Evolutionary conservation across 2,113 vertebrate genomes (phyloP).

Genomic region (Percopsis transmontana): DNA sequence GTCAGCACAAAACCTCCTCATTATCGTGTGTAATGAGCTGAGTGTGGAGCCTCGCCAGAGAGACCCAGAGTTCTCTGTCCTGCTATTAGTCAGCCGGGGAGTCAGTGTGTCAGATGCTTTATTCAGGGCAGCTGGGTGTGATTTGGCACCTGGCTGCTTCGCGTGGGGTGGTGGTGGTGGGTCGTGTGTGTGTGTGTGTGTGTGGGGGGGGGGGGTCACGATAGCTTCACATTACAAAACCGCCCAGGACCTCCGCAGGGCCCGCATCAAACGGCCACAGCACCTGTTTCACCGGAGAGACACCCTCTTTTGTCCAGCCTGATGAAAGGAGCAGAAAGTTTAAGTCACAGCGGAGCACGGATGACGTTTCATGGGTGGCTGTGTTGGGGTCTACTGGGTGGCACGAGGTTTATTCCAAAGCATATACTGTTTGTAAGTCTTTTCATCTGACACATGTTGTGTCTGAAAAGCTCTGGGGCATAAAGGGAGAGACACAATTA

Average conservation of each 20-base stretch:
- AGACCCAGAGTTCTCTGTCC: constrained; percentile 31
- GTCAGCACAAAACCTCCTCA: constrained; percentile 43
- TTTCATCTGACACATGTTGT: background rate
- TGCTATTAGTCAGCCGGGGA: constrained; percentile 55
- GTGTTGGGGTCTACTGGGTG: constrained; percentile 25
- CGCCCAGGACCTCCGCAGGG: constrained; percentile 42
- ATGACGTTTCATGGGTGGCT: background rate
- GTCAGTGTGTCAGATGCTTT: constrained; percentile 66
- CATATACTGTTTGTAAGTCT: constrained; percentile 2
- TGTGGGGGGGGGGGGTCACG: constrained; percentile 38
- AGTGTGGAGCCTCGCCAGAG: constrained; percentile 5
- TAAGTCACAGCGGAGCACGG: constrained; percentile 6
- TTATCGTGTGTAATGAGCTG: constrained; percentile 59
- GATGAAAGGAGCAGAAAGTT: constrained; percentile 66
- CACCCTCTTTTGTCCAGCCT: constrained; percentile 25
- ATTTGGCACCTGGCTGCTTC: constrained; percentile 56
- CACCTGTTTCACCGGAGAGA: constrained; percentile 57
- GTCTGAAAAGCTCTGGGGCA: too few species aligned
- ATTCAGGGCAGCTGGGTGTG: constrained; percentile 61
- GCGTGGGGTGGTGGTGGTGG: background rate
- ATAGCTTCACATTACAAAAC: constrained; percentile 48
- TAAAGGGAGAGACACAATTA: too few species aligned
- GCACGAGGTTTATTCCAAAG: constrained; percentile 33
- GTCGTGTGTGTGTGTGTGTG: too few species aligned
- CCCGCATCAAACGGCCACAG: constrained; percentile 64